Percentiles rank a stretch among this genome's conserved stretches.
Evolutionary conservation across 2,113 vertebrate species (phyloP).

Genomic region (human): DNA sequence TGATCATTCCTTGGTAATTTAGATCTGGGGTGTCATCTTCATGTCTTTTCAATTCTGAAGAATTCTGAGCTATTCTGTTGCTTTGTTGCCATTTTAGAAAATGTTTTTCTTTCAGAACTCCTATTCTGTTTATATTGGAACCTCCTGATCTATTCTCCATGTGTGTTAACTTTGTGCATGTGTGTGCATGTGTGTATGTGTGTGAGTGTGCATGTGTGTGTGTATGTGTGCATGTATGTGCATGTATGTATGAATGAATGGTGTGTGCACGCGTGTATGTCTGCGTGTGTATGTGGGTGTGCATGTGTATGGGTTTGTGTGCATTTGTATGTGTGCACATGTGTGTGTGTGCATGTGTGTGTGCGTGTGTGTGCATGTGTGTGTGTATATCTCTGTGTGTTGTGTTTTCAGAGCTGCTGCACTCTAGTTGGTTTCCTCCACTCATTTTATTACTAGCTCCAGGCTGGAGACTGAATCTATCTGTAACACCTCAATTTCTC

Average conservation of each 20-base stretch:
- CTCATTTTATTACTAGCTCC: not conserved
- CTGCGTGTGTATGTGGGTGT: no score
- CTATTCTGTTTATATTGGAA: not conserved
- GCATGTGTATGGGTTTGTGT: rapidly evolving
- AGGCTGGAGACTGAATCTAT: not conserved
- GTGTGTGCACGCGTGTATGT: no score
- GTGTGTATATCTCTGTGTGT: not conserved
- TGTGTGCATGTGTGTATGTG: not conserved
- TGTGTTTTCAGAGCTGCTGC: not conserved
- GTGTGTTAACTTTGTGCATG: not conserved
- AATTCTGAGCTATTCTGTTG: not conserved
- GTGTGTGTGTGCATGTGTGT: no score
- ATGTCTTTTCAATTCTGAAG: not conserved
- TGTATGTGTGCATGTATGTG: no score
- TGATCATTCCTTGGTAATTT: not conserved
- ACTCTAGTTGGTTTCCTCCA: not conserved
- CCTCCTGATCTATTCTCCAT: not conserved
- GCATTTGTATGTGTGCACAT: no score
- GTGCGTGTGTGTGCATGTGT: no score
- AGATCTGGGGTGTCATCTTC: not conserved
- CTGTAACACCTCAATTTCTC: not conserved
- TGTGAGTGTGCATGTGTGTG: not conserved
- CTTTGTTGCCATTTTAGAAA: not conserved
- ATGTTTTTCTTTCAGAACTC: not conserved
- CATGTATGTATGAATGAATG: no score